These are phyloP conservation scores for Vulpes lagopus DNA, from an alignment of 2,113 vertebrate species.

Conservation along the genomic window DNA sequence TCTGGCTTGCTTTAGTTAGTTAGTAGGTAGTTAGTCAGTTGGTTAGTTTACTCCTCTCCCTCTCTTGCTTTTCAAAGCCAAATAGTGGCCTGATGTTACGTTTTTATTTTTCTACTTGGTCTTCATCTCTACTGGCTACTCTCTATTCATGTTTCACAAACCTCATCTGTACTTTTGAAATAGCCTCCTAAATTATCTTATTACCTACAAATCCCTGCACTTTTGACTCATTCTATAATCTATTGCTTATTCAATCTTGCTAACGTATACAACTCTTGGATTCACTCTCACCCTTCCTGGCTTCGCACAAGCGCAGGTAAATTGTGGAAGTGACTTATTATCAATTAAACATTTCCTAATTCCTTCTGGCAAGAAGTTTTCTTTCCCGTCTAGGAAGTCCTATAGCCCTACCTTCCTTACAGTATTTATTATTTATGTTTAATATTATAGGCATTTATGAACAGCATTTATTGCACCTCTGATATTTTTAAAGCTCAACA, in stretches of 20 bases:
- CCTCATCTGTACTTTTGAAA: slow-evolving; percentile 3
- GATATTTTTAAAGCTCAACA: slow-evolving; percentile 44
- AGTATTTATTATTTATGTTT: not conserved
- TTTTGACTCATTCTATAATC: not conserved
- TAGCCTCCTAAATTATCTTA: not conserved
- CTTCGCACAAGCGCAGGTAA: not conserved
- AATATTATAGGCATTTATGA: not conserved
- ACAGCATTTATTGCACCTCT: not conserved
- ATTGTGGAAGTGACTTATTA: not conserved
- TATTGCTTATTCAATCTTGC: not conserved
- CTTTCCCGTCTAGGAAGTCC: not conserved
- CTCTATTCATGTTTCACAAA: not conserved
- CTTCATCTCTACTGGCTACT: not conserved
- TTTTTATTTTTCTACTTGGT: not conserved
- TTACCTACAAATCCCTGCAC: not conserved
- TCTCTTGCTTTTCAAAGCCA: not conserved
- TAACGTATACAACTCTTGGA: not conserved
- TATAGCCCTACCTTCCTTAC: not conserved
- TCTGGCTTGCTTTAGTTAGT: not conserved
- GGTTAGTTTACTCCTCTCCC: not conserved
- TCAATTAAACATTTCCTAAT: slow-evolving; percentile 29
- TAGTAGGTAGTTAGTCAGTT: not conserved
- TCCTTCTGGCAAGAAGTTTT: not conserved
- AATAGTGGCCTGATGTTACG: not conserved
- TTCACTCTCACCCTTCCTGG: not conserved